These are phyloP conservation scores for Papilio demoleus DNA, from an alignment of 2,888 invertebrate species.

Conservation along the genomic window DNA sequence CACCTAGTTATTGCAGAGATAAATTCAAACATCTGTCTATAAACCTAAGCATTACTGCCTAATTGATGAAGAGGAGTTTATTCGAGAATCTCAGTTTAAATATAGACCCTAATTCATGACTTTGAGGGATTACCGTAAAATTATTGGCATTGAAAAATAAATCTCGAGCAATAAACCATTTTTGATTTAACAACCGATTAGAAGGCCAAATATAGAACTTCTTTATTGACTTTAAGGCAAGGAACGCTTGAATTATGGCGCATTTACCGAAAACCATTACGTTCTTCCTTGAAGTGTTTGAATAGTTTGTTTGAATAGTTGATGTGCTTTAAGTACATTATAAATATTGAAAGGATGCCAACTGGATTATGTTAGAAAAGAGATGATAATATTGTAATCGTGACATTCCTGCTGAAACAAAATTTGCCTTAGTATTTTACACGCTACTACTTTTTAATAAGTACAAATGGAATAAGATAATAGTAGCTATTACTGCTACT, in stretches of 20 bases:
- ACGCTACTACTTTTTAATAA: too few species aligned
- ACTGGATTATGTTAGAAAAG: slow-evolving; percentile 24
- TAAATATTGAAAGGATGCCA: slow-evolving; percentile 36
- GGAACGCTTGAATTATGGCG: slow-evolving; percentile 33
- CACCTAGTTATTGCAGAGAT: slow-evolving; percentile 54
- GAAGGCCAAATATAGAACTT: slow-evolving; percentile 22
- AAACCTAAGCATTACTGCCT: slow-evolving; percentile 60
- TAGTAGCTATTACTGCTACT: too few species aligned
- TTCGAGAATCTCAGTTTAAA: slow-evolving; percentile 55
- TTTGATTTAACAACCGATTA: slow-evolving; percentile 34
- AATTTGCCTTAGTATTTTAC: too few species aligned
- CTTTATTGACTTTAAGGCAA: slow-evolving; percentile 32
- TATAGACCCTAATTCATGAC: slow-evolving; percentile 52
- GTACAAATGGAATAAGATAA: too few species aligned
- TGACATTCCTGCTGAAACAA: background rate
- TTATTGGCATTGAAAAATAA: slow-evolving; percentile 53
- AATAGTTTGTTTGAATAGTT: slow-evolving; percentile 35
- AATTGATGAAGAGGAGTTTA: slow-evolving; percentile 54
- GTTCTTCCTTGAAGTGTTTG: slow-evolving; percentile 37
- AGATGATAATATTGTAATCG: slow-evolving; percentile 7
- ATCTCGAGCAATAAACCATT: slow-evolving; percentile 49
- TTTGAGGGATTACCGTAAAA: slow-evolving; percentile 38
- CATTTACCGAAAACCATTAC: slow-evolving; percentile 36
- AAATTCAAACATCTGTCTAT: slow-evolving; percentile 70
- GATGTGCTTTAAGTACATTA: slow-evolving; percentile 31